Evolutionary conservation across 23 tunicate genomes (phyloP).

Genomic region (Aplidium turbinatum): DNA sequence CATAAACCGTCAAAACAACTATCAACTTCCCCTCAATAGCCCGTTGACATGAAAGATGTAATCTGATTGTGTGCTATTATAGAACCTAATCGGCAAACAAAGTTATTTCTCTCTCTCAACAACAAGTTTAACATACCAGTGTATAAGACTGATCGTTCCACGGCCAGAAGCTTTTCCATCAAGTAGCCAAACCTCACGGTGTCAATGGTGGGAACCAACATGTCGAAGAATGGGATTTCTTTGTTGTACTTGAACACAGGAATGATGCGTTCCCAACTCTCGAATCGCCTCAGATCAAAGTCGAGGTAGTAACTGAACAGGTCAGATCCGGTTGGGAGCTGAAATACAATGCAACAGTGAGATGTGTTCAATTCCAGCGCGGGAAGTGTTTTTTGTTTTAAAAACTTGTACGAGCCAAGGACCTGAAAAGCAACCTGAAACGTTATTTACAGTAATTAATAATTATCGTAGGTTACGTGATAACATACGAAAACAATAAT

Average conservation of each 20-base stretch:
- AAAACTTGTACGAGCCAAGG: too few relatives aligned
- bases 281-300: constrained; percentile 84
- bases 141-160: constrained; percentile 80
- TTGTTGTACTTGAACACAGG: constrained; percentile 85
- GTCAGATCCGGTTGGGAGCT: constrained; percentile 89
- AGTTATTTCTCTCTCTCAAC: too few relatives aligned
- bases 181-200: constrained; percentile 94
- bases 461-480: too few relatives aligned
- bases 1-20: not conserved
- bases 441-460: too few relatives aligned
- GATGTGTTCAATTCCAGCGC: too few relatives aligned
- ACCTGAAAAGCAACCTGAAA: too few relatives aligned
- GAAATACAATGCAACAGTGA: too few relatives aligned
- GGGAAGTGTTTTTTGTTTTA: too few relatives aligned
- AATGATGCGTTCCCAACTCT: constrained; percentile 86
- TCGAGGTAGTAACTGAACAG: constrained; percentile 83
- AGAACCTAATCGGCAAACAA: too few relatives aligned
- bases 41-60: too few relatives aligned
- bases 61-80: too few relatives aligned
- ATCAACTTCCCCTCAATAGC: not conserved
- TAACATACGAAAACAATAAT: too few relatives aligned
- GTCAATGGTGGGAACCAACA: constrained; percentile 98
- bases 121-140: constrained; percentile 71
- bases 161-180: constrained; percentile 96
- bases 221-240: constrained; percentile 93